phyloP scores from a whole-genome alignment of 1,140 invertebrate genomes.

The Cydia pomonella region DNA sequence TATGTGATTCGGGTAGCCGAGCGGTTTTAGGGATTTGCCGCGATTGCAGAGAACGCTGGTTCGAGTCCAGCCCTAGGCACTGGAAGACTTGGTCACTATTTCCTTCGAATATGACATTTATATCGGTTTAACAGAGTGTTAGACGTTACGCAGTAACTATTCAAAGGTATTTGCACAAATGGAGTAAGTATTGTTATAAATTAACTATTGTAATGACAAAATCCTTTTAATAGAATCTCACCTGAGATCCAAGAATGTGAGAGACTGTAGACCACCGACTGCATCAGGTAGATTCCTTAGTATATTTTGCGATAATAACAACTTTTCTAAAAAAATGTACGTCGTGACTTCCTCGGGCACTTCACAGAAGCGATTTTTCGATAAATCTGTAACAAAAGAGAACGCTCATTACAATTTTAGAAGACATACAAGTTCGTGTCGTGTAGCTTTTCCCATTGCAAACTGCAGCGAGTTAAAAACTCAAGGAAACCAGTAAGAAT shows the following conservation, averaged over 20 bases:
- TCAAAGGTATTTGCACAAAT: too few species aligned
- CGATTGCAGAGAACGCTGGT: too few species aligned
- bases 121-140: too few species aligned
- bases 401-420: neutral
- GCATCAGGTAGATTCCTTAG: slow-evolving; percentile 92
- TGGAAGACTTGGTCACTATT: too few species aligned
- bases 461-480: too few species aligned
- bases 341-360: slow-evolving; percentile 93
- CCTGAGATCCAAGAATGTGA: slow-evolving; percentile 94
- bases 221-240: slow-evolving; percentile 62
- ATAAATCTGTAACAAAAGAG: slow-evolving; percentile 90
- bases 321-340: slow-evolving; percentile 91
- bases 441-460: neutral
- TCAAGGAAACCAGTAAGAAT: too few species aligned
- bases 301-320: slow-evolving; percentile 94
- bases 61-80: too few species aligned
- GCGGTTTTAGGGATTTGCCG: too few species aligned
- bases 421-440: neutral
- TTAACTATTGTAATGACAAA: too few species aligned
- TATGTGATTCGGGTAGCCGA: too few species aligned
- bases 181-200: too few species aligned
- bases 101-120: too few species aligned
- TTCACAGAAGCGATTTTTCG: slow-evolving; percentile 95
- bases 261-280: slow-evolving; percentile 89
- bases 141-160: neutral